Base-by-base conservation (phyloP, 1,140 invertebrate species). In the Limonius californicus region DNA sequence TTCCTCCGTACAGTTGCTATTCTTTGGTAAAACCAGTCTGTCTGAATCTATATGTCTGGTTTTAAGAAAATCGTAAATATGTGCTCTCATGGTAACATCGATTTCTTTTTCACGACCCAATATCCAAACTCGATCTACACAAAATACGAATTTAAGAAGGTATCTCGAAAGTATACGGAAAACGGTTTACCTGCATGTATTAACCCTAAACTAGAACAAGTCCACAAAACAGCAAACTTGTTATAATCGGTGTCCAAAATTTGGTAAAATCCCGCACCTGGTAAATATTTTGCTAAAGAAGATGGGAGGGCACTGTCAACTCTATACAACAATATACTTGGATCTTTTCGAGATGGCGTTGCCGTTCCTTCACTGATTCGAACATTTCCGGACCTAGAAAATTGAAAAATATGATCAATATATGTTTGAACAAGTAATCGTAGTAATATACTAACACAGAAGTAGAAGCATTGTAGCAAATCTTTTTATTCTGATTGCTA, bases 171-270 rank as follows among this genome's bases (percentile, higher is more conserved):
- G n/a, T n/a, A n/a, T n/a, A n/a, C n/a, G n/a, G n/a, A 27, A 27
- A 12, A 39, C n/a, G n/a, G 2, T 39, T 39, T 39, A 84, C 83
- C 84, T 70, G 81, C 77, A 74, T 85, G 80, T 43, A 82, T 77
- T 9, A 86, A 4, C n/a, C 55, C 55, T 15, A 39, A 77, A 77
- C 83, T 84, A 15, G 82, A 81, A 70, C 89, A 90, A 8, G 87
- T 87, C 83, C 85, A 89, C 14, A 90, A 66, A 39, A 90, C 77
- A 7, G 87, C 86, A 72, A 84, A 89, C 59, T 81, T 82, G 0
- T 82, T 78, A 73, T 89, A 90, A 72, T 90, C 88, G 0, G 88
- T 89, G 61, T 84, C 83, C 15, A 90, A 77, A 3, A 90, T 77
- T 69, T 83, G 81, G 74, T 89, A 89, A 42, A 80, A 81, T 0